Base-by-base conservation (phyloP, 2,113 vertebrate genomes). In the Maylandia zebra region DNA sequence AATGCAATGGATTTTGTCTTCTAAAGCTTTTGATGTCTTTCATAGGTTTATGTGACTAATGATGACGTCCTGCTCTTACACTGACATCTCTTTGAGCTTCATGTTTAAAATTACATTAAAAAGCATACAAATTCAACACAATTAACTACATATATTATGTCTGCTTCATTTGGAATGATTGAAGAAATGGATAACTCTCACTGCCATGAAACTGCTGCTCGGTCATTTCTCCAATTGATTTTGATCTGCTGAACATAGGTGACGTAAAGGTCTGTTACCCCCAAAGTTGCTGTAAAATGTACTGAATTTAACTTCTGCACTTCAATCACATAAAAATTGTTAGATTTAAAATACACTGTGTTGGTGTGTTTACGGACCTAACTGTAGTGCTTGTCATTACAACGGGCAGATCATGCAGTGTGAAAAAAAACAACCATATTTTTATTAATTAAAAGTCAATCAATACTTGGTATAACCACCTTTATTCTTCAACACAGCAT, bases 101-200 rank as follows among this genome's bases (percentile, higher is more conserved):
- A 16, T 43, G 12, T 43, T 71, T 43, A 16, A 41, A 71, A 71
- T 24, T 10, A 43, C 66, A 24, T 22, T 71, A 41, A 24, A 71
- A 71, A 43, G n/a, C 38, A 71, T 71, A 9, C n/a, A 71, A 69
- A 41, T 69, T 69, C 36, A 69, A 69, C 64, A 22, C 64, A 69
- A 6, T 69, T 38, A 71, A 71, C 64, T 71, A 24, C 5, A 43
- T 41, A 24, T 43, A 43, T 71, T 41, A 16, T 43, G 36, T 41
- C 64, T 24, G 64, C 36, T 43, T 71, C 64, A 71, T 71, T 71
- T 71, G n/a, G n/a, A 22, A 2, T 71, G 64, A 71, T 9, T 41
- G 2, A 71, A 71, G 11, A 71, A 66, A 34, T 66, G 32, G 17
- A 66, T 66, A 38, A 38, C 19, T 38, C 34, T 66, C 34, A 66